These are phyloP conservation scores for Circaetus gallicus DNA, from an alignment of 2,113 vertebrate genomes.

Conservation along the genomic window DNA sequence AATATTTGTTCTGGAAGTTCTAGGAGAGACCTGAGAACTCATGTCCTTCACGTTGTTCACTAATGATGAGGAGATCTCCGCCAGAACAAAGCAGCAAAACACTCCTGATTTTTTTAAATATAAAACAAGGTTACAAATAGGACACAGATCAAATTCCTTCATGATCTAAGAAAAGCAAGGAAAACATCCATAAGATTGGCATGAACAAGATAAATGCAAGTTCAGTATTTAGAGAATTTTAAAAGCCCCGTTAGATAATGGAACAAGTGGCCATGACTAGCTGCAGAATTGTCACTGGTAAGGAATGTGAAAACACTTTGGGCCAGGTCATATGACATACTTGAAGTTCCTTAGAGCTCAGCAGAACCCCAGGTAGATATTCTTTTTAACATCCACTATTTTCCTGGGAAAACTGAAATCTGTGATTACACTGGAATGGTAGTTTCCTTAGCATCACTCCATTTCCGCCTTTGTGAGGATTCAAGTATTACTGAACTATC, in stretches of 20 bases:
- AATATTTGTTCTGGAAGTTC: neutral
- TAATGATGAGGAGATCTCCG: neutral
- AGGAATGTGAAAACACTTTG: neutral
- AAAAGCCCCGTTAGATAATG: neutral
- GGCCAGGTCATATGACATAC: neutral
- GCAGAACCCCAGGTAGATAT: neutral
- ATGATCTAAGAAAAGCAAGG: neutral
- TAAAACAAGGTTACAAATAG: neutral
- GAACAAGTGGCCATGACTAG: neutral
- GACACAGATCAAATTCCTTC: neutral
- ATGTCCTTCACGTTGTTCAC: neutral
- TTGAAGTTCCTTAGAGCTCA: neutral
- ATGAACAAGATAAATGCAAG: neutral
- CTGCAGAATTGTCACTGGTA: neutral
- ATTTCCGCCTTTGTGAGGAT: neutral
- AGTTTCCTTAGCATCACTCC: neutral
- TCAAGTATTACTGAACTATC: neutral
- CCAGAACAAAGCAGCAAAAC: neutral
- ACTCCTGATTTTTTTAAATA: neutral
- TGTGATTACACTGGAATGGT: neutral
- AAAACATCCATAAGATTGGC: neutral
- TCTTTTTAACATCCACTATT: neutral
- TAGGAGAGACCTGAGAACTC: neutral
- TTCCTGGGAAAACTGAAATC: neutral
- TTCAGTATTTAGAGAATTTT: neutral